These are phyloP conservation scores for Oenanthe oenanthe DNA, from an alignment of 2,113 vertebrate genomes.

Conservation along the genomic window DNA sequence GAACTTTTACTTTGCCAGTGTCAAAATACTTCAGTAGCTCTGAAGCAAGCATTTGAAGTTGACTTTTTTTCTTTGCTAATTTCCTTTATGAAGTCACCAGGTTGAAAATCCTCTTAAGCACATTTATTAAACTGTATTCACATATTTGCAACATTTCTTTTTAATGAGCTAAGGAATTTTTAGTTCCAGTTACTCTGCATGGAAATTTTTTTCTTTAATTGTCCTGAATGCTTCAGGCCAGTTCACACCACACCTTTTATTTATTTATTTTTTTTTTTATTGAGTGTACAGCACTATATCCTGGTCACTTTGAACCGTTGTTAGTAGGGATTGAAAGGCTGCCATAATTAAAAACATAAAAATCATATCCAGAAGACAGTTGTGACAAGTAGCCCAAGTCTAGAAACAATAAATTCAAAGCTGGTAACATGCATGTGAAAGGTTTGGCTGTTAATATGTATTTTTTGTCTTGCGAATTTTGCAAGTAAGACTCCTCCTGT, in stretches of 20 bases:
- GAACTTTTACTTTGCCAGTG: background rate
- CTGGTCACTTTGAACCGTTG: background rate
- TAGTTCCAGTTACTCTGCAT: background rate
- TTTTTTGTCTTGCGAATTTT: background rate
- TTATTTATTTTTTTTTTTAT: background rate
- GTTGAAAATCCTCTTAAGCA: background rate
- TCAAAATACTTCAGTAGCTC: background rate
- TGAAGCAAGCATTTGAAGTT: background rate
- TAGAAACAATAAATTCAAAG: constrained; percentile 24
- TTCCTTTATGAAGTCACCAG: background rate
- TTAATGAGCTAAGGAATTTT: background rate
- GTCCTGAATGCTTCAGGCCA: background rate
- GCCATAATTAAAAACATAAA: background rate
- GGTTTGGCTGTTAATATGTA: constrained; percentile 15
- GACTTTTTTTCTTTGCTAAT: background rate
- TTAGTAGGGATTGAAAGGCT: background rate
- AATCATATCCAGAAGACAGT: background rate
- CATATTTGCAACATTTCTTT: background rate
- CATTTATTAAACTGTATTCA: background rate
- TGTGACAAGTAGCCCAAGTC: background rate
- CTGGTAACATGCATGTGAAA: background rate
- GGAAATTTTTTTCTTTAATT: background rate
- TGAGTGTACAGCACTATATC: background rate
- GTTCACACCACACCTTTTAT: background rate
- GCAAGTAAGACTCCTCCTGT: constrained; percentile 15